Evolutionary conservation across 1,140 invertebrate genomes (phyloP).

Genomic region (Drosophila mojavensis): DNA sequence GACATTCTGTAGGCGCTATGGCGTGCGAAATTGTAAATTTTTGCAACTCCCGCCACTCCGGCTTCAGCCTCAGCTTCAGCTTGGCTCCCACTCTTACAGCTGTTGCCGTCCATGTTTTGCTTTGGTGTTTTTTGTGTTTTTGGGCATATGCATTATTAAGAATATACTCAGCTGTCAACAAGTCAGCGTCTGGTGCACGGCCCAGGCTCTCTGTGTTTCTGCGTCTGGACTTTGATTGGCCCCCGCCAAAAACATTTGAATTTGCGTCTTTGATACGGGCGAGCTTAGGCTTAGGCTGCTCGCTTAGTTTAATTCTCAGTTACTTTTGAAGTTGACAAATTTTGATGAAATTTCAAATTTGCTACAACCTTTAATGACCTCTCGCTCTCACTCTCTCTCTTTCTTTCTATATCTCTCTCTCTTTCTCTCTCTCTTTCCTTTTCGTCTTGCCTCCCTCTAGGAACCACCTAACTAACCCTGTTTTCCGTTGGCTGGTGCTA

Average conservation of each 20-base stretch:
- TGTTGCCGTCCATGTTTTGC: slow-evolving; percentile 31
- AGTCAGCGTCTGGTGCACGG: slow-evolving; percentile 65
- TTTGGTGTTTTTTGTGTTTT: slow-evolving; percentile 41
- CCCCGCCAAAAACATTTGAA: slow-evolving; percentile 25
- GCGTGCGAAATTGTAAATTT: slow-evolving; percentile 81
- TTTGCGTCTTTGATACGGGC: slow-evolving; percentile 4
- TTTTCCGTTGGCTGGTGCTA: slow-evolving; percentile 34
- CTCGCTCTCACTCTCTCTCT: neutral
- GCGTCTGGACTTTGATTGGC: slow-evolving; percentile 18
- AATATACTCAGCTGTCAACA: slow-evolving; percentile 79
- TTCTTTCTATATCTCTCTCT: neutral
- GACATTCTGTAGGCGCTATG: slow-evolving; percentile 79
- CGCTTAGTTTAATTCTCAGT: neutral
- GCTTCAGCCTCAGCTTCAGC: neutral
- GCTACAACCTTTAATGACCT: neutral
- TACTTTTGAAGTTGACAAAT: slow-evolving; percentile 4
- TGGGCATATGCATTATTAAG: slow-evolving; percentile 76
- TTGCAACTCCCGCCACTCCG: slow-evolving; percentile 31
- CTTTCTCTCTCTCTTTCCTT: neutral
- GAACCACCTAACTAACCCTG: slow-evolving; percentile 2
- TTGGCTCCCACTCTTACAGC: neutral
- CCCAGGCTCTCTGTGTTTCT: slow-evolving; percentile 38
- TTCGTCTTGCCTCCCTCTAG: too few relatives aligned
- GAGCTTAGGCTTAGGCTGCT: neutral
- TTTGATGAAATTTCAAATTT: neutral